phyloP scores from a whole-genome alignment of 2,888 invertebrate species.

The Pseudococcus jackbeardsleyi region DNA sequence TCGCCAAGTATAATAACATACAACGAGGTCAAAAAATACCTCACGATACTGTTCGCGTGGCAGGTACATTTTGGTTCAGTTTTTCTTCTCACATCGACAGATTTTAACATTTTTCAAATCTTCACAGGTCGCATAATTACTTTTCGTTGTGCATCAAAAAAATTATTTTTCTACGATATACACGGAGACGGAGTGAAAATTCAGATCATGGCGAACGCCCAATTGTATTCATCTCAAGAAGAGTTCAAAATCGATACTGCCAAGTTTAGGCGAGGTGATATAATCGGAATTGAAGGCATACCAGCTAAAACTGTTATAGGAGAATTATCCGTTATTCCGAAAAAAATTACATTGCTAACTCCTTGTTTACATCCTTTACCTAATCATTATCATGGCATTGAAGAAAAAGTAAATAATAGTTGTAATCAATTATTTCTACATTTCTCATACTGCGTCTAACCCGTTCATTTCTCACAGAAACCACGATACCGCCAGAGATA shows the following conservation, averaged over 20 bases:
- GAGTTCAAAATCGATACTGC: slow-evolving; percentile 83
- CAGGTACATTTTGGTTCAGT: slow-evolving; percentile 74
- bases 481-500: slow-evolving; percentile 95
- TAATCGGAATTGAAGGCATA: slow-evolving; percentile 87
- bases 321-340: slow-evolving; percentile 94
- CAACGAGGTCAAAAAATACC: slow-evolving; percentile 83
- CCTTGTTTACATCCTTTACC: slow-evolving; percentile 99
- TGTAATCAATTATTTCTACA: background rate
- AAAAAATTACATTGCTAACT: slow-evolving; percentile 85
- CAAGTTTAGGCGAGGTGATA: slow-evolving; percentile 93
- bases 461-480: slow-evolving; percentile 73
- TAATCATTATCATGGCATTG: slow-evolving; percentile 96
- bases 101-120: background rate
- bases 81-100: background rate
- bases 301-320: slow-evolving; percentile 97
- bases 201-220: slow-evolving; percentile 97
- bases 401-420: slow-evolving; percentile 80
- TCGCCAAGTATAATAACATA: slow-evolving; percentile 83
- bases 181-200: slow-evolving; percentile 95
- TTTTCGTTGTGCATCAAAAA: slow-evolving; percentile 92
- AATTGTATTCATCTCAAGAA: slow-evolving; percentile 80
- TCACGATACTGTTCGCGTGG: slow-evolving; percentile 78
- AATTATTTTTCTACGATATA: slow-evolving; percentile 96
- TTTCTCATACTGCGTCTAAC: background rate
- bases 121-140: slow-evolving; percentile 85